phyloP scores from a whole-genome alignment of 2,113 vertebrate species.

The Gnathonemus echidnorhynchus region DNA sequence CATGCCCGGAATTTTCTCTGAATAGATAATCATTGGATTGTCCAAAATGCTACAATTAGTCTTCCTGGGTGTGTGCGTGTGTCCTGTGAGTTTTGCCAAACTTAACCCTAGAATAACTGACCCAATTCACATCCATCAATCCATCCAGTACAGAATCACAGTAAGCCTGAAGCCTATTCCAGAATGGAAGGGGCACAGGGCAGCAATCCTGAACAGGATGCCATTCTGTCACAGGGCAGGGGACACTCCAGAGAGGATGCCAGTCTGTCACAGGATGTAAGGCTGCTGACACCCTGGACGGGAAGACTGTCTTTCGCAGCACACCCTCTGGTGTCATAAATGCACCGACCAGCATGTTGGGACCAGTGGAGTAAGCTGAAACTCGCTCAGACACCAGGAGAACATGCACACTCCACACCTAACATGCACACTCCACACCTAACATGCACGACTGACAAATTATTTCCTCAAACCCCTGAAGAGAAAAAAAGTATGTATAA shows the following conservation, averaged over 20 bases:
- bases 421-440: neutral
- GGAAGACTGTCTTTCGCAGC: neutral
- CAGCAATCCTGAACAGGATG: neutral
- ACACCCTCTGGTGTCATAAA: neutral
- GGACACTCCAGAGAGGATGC: neutral
- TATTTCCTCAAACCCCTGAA: neutral
- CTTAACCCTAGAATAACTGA: neutral
- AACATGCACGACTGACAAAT: neutral
- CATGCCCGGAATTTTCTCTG: neutral
- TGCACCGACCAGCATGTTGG: neutral
- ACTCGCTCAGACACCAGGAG: neutral
- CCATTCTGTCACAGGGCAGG: neutral
- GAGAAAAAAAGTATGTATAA: neutral
- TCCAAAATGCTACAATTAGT: neutral
- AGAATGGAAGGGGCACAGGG: neutral
- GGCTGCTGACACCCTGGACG: neutral
- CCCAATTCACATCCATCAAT: neutral
- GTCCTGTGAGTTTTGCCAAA: neutral
- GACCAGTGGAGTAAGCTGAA: neutral
- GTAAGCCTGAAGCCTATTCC: neutral
- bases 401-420: neutral
- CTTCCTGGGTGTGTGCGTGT: neutral
- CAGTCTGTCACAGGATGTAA: neutral
- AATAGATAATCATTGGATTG: neutral
- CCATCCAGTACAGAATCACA: neutral